Base-by-base conservation (phyloP, 2,888 invertebrate genomes). In the Tiliacea aurago region DNA sequence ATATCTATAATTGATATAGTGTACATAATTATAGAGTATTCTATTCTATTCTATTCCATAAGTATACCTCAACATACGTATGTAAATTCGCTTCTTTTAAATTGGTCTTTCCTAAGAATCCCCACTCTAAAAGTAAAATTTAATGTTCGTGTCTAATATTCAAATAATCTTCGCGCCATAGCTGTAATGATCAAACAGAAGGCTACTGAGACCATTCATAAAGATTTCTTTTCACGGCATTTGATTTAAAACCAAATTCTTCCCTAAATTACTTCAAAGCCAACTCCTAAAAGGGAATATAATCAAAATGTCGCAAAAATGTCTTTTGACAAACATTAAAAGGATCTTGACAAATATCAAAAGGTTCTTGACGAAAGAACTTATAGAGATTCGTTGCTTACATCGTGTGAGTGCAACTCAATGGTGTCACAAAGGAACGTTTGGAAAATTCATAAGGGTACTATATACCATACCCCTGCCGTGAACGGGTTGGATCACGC, bases 361-460 rank as follows among this genome's bases (percentile, higher is more conserved):
- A 84, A 33, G 43, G 11, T 65, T 65, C 37, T 55, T 47, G 62
- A 64, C 41, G 62, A 73, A 73, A 64, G 59, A 64, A 73, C 62
- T 69, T 76, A 71, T 64, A 80, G 56, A 70, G 80, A 80, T 81
- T 74, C 73, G 55, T 83, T 83, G 73, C 73, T 77, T 65, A 74
- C 62, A 70, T 68, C 67, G 47, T 70, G 70, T 77, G 53, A 76
- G 65, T 85, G 78, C 79, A 84, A 65, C 58, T 78, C 76, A 81
- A 84, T 82, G 55, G 51, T 62, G 28, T 45, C 73, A 77, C 78
- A 83, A 85, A 81, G 68, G 72, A 37, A 81, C 64, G 65, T 66
- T 78, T 72, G 64, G 56, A 66, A 75, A 84, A 72, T 80, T 82
- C 75, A 80, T 83, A 85, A 79, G 74, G 28, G 65, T 41, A 33